Conservation (phyloP, 2,888 invertebrate genomes). For the Nasonia oneida region DNA sequence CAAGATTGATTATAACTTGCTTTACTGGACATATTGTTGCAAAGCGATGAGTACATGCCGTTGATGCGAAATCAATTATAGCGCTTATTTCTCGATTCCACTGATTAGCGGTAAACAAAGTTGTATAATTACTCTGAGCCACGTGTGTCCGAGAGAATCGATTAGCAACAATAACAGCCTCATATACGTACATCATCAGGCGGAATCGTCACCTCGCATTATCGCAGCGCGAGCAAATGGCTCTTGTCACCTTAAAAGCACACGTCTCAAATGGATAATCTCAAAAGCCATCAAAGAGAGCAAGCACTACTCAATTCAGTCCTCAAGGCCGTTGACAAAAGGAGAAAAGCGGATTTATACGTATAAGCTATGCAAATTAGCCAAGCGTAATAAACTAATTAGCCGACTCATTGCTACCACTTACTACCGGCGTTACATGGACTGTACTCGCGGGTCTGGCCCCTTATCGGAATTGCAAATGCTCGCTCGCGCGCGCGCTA, state of each 20-base stretch:
- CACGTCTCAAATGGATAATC: background rate
- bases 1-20: too few relatives aligned
- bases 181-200: background rate
- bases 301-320: background rate
- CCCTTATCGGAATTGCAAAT: slow-evolving; percentile 76
- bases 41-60: background rate
- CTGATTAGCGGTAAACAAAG: background rate
- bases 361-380: slow-evolving; percentile 70
- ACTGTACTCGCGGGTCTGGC: slow-evolving; percentile 6
- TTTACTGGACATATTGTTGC: background rate
- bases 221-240: background rate
- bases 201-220: background rate
- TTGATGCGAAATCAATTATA: slow-evolving; percentile 29
- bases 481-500: slow-evolving; percentile 27
- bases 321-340: background rate
- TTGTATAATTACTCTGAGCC: background rate
- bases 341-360: slow-evolving; percentile 65
- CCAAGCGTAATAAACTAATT: slow-evolving; percentile 75
- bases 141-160: background rate
- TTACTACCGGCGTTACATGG: slow-evolving; percentile 46
- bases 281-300: background rate
- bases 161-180: background rate
- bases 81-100: background rate
- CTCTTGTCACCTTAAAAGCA: background rate
- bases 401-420: slow-evolving; percentile 70